Base-by-base conservation (phyloP, 2,888 invertebrate genomes). In the Sthenelais limicola region DNA sequence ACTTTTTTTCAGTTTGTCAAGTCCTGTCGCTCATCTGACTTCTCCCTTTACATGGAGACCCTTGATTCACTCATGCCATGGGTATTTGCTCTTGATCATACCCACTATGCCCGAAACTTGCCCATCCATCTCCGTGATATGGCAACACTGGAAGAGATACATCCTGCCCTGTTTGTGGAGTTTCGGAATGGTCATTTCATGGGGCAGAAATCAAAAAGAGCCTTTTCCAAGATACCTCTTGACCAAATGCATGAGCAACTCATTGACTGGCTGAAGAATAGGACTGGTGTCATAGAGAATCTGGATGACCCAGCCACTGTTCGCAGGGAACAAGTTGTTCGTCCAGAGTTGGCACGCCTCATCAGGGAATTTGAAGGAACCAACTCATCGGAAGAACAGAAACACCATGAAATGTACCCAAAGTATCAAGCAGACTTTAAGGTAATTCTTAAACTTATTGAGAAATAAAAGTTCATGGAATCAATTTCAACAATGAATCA, bases 181-280 rank as follows among this genome's bases (percentile, higher is more conserved):
- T 73, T 74, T 52, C 26, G 52, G 26, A 3, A 12, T 21, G 74
- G 74, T 12, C 3, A 62, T 4, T 74, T 74, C 35, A 73, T 30
- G 3, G 49, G n/a, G 18, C 58, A 74, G 28, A 74, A 30, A 68
- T 24, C 68, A 5, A 12, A 30, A 7, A 21, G 67, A 49, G 18
- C 43, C 12, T 73, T 73, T 48, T 72, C 71, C 15, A 26, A 15
- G 15, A 74, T 74, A 21, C n/a, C 74, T n/a, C 43, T 35, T 9
- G 74, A 74, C 32, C 74, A 74, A 38, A 52, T 58, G 35, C 72
- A 73, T 43, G 73, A 74, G 43, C 73, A 74, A 33, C 12, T 69
- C 33, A 74, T 38, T 33, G 54, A 74, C 26, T 24, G 4, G 66
- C n/a, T 74, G 9, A 74, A 74, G 54, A 28, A 32, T 2, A 18